Percentiles rank a stretch among this genome's conserved stretches.
Evolutionary conservation across 2,797 vertebrate species (phyloP).

Genomic region (Decapterus maruadsi): DNA sequence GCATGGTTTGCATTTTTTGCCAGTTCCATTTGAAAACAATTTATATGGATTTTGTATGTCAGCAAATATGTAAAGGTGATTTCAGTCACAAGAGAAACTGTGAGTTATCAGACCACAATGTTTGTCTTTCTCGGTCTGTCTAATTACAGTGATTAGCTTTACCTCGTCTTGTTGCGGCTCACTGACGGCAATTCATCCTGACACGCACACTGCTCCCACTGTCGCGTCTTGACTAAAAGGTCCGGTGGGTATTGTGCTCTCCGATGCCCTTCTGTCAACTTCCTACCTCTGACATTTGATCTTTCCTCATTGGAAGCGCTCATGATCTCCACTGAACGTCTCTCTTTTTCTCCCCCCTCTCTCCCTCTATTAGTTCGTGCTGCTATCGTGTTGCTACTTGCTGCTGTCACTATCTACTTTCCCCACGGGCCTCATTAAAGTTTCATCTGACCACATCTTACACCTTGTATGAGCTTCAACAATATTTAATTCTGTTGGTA

Average conservation of each 20-base stretch:
- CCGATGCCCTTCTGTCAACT: not conserved
- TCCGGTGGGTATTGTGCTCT: not conserved
- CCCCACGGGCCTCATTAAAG: slow-evolving; percentile 37
- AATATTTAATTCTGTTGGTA: slow-evolving; percentile 31
- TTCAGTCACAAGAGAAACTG: not conserved
- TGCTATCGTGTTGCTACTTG: not conserved
- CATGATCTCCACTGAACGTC: not conserved
- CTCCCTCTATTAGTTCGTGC: not conserved
- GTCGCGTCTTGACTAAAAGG: not conserved
- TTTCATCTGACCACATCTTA: slow-evolving; percentile 13
- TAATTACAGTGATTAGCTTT: not conserved
- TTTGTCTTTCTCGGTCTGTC: not conserved
- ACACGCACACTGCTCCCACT: not conserved
- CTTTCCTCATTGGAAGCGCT: not conserved
- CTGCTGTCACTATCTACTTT: slow-evolving; percentile 2
- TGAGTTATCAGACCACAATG: not conserved
- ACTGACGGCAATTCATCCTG: slow-evolving; percentile 3
- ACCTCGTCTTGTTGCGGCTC: not conserved
- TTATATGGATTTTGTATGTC: not conserved
- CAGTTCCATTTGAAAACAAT: not conserved
- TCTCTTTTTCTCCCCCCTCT: not conserved
- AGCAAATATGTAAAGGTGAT: too few relatives aligned
- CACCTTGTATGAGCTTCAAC: slow-evolving; percentile 2
- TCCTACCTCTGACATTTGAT: not conserved
- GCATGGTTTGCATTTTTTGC: not conserved